Conservation (phyloP, 2,797 vertebrate species). For the Sebastes alutus region DNA sequence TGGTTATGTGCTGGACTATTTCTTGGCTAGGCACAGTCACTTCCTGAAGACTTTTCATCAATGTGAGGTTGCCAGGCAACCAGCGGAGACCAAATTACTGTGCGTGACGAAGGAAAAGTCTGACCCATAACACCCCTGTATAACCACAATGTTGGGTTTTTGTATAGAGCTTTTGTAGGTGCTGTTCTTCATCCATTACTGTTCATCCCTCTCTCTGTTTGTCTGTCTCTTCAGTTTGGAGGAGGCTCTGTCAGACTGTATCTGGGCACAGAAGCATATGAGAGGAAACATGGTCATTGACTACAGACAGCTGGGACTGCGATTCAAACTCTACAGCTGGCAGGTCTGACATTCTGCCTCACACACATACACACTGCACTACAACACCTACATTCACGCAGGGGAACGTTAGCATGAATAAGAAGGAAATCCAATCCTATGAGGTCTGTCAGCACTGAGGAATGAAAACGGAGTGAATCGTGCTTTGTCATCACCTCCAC, state of each 20-base stretch:
- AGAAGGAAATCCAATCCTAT: background rate
- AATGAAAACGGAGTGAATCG: background rate
- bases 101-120: background rate
- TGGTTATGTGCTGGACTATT: background rate
- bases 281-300: conserved; percentile 88
- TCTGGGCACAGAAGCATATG: conserved; percentile 85
- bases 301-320: conserved; percentile 92
- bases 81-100: background rate
- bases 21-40: background rate
- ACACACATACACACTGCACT: background rate
- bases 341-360: conserved; percentile 81
- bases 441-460: background rate
- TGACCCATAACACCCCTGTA: background rate
- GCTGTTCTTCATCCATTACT: background rate
- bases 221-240: conserved; percentile 79
- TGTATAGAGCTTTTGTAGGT: background rate
- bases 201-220: background rate
- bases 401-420: background rate
- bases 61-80: background rate
- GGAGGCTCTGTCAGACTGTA: conserved; percentile 88
- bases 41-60: background rate
- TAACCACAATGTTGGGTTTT: background rate
- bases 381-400: background rate
- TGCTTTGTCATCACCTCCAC: conserved; percentile 17
- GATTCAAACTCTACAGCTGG: conserved; percentile 88